These are phyloP conservation scores for Hipparchia sbordonii DNA, from an alignment of 2,888 invertebrate genomes.

Conservation along the genomic window DNA sequence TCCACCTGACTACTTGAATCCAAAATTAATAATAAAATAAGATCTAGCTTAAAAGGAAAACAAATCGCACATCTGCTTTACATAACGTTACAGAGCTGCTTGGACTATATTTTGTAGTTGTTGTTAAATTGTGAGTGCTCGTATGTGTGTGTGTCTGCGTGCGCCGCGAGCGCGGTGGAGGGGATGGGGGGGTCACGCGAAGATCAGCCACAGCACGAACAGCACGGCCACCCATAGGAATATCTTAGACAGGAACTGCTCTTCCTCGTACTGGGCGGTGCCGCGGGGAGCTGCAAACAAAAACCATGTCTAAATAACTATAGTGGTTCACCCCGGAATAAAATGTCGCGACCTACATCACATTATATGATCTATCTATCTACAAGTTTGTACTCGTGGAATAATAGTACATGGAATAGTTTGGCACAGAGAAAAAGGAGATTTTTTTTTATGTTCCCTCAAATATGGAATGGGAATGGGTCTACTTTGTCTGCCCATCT, in stretches of 20 bases:
- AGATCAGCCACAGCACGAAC: constrained; percentile 95
- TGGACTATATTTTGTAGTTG: neutral
- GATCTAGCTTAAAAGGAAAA: constrained; percentile 3
- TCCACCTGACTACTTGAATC: neutral
- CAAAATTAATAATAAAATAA: constrained; percentile 4
- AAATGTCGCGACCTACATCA: too few relatives aligned
- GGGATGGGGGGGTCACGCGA: constrained; percentile 86
- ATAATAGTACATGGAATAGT: too few relatives aligned
- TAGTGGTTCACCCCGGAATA: too few relatives aligned
- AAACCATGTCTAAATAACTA: too few relatives aligned
- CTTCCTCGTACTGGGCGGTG: constrained; percentile 94
- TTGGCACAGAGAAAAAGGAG: too few relatives aligned
- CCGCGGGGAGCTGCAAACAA: constrained; percentile 86
- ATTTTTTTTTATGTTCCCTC: too few relatives aligned
- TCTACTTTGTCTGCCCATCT: too few relatives aligned
- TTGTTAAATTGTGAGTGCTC: neutral
- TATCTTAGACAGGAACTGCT: constrained; percentile 95
- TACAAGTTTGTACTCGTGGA: too few relatives aligned
- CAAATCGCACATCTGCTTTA: neutral
- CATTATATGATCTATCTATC: too few relatives aligned
- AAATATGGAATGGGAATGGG: too few relatives aligned
- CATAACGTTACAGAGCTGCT: too few relatives aligned
- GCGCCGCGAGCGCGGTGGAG: constrained; percentile 32
- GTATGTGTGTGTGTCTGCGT: neutral
- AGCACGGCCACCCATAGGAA: constrained; percentile 96